Percentiles rank a stretch among this genome's conserved stretches.
phyloP scores from a whole-genome alignment of 2,888 invertebrate genomes.

The Diaprepes abbreviatus region DNA sequence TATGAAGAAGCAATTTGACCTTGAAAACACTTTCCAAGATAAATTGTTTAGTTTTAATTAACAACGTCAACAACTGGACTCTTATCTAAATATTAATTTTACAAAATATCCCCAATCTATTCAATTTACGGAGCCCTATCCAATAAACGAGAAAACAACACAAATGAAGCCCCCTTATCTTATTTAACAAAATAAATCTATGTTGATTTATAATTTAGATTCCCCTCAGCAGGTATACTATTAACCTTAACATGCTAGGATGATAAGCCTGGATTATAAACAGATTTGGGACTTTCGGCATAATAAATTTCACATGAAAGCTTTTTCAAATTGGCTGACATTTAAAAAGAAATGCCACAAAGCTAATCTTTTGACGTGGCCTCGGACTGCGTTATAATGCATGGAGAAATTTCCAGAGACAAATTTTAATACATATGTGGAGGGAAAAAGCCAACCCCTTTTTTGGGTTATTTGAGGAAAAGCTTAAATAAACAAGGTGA shows the following conservation, averaged over 20 bases:
- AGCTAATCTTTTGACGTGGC: conserved; percentile 47
- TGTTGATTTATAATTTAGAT: conserved; percentile 38
- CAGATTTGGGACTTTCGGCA: conserved; percentile 45
- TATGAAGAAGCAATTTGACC: no score
- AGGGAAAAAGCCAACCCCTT: conserved; percentile 11
- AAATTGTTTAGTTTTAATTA: no score
- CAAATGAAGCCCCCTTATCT: conserved; percentile 23
- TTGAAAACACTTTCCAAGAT: no score
- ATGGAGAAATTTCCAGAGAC: conserved; percentile 41
- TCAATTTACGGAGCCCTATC: conserved; percentile 9
- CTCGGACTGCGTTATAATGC: conserved; percentile 44
- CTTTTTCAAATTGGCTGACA: conserved; percentile 47
- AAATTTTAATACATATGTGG: conserved; percentile 40
- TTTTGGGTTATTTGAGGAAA: conserved; percentile 11
- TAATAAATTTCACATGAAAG: conserved; percentile 49
- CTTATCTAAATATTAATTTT: conserved; percentile 22
- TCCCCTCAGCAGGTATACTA: conserved; percentile 34
- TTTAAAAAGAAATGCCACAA: conserved; percentile 51
- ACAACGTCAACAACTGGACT: not conserved
- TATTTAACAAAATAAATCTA: conserved; percentile 33
- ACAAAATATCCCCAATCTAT: conserved; percentile 20
- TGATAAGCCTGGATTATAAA: conserved; percentile 42
- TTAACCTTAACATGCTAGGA: conserved; percentile 47
- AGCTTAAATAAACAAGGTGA: not conserved
- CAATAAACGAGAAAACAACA: conserved; percentile 24